Evolutionary conservation across 2,113 vertebrate genomes (phyloP).

Genomic region (Scalopus aquaticus): DNA sequence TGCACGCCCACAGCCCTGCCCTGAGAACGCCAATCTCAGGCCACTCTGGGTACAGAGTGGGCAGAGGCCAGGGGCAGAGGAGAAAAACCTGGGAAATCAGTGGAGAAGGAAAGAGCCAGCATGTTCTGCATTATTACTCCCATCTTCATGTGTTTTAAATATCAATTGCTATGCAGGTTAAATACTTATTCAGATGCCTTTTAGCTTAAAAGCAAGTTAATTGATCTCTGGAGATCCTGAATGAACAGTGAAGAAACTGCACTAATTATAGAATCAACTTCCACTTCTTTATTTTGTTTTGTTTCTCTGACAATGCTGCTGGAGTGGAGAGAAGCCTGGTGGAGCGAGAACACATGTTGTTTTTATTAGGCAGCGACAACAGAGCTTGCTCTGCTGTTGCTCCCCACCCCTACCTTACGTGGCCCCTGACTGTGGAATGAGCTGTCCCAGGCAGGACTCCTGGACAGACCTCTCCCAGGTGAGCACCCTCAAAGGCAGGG

Average conservation of each 20-base stretch:
- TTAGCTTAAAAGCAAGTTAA: conserved; percentile 90
- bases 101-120: not conserved
- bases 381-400: fast-evolving
- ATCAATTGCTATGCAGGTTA: conserved; percentile 88
- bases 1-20: not conserved
- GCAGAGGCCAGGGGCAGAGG: not conserved
- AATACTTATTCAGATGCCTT: conserved; percentile 85
- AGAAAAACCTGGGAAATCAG: not conserved
- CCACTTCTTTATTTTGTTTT: conserved; percentile 70
- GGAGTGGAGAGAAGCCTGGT: conserved; percentile 19
- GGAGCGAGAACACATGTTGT: conserved; percentile 21
- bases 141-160: conserved; percentile 79
- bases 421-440: fast-evolving
- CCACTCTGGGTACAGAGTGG: not conserved
- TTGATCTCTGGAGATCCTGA: conserved; percentile 89
- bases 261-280: conserved; percentile 87
- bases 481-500: not conserved
- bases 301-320: conserved; percentile 54
- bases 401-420: not conserved
- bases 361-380: not conserved
- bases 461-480: not conserved
- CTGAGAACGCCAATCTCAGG: not conserved
- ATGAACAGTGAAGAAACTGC: conserved; percentile 85
- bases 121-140: conserved; percentile 38
- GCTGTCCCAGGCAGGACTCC: not conserved